Conservation (phyloP, 2,888 invertebrate species). For the Amiota mariae region DNA sequence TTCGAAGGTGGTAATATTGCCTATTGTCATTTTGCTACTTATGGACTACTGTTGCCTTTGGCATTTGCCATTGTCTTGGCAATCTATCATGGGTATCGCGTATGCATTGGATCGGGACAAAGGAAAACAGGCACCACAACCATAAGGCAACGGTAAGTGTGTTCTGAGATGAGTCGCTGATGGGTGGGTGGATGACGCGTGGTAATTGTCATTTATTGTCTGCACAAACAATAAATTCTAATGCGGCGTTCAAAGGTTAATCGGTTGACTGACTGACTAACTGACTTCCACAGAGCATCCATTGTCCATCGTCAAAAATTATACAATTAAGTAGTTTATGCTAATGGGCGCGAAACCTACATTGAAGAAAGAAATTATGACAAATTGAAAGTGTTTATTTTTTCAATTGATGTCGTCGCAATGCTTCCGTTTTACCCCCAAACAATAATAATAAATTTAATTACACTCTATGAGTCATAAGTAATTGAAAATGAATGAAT, state of each 20-base stretch:
- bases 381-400: not conserved
- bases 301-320: not conserved
- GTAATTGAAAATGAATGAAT: slow-evolving; percentile 14
- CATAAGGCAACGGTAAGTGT: slow-evolving; percentile 69
- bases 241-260: slow-evolving; percentile 40
- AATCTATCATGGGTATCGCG: slow-evolving; percentile 81
- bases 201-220: slow-evolving; percentile 1
- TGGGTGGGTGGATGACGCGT: not conserved
- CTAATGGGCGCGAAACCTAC: slow-evolving; percentile 3
- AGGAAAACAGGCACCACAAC: slow-evolving; percentile 70
- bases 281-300: slow-evolving; percentile 22
- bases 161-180: too few relatives aligned
- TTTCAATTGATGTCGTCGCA: slow-evolving; percentile 1
- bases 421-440: slow-evolving; percentile 21
- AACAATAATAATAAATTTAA: not conserved
- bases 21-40: slow-evolving; percentile 80
- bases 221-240: slow-evolving; percentile 12
- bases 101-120: slow-evolving; percentile 78
- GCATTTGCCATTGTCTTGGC: slow-evolving; percentile 79
- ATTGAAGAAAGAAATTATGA: not conserved
- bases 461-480: slow-evolving; percentile 14
- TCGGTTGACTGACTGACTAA: slow-evolving; percentile 9
- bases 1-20: slow-evolving; percentile 81
- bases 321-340: slow-evolving; percentile 21
- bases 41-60: slow-evolving; percentile 79